These are phyloP conservation scores for Psittacula derbiana DNA, from an alignment of 2,797 vertebrate genomes.

Conservation along the genomic window DNA sequence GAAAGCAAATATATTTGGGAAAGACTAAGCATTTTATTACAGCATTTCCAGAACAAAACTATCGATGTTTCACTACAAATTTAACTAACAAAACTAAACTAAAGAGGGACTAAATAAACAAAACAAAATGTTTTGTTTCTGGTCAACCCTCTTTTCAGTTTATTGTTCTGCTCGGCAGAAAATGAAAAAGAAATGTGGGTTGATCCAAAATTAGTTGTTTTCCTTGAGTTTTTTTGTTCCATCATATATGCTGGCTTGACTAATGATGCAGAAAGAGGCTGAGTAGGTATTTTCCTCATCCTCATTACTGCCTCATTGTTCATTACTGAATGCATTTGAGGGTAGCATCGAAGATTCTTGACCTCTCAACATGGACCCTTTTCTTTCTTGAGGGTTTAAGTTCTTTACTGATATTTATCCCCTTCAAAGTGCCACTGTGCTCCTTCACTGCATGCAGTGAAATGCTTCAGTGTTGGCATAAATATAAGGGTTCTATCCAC, in stretches of 20 bases:
- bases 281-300: background rate
- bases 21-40: background rate
- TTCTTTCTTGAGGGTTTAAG: background rate
- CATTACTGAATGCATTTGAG: background rate
- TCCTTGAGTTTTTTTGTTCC: background rate
- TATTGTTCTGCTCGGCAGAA: background rate
- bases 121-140: slow-evolving; percentile 24
- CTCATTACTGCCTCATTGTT: slow-evolving; percentile 19
- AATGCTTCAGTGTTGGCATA: background rate
- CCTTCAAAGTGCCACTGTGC: background rate
- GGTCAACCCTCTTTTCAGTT: background rate
- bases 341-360: background rate
- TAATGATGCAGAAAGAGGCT: background rate
- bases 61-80: background rate
- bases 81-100: background rate
- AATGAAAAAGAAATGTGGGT: background rate
- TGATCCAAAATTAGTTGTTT: slow-evolving; percentile 25
- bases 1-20: slow-evolving; percentile 4
- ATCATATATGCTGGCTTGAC: background rate
- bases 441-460: background rate
- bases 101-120: background rate
- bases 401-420: background rate
- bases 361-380: slow-evolving; percentile 1
- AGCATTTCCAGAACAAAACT: background rate
- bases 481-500: background rate